Percentiles rank a stretch among this genome's conserved stretches.
phyloP scores from a whole-genome alignment of 2,113 vertebrate species.

The Mystacornis crossleyi region DNA sequence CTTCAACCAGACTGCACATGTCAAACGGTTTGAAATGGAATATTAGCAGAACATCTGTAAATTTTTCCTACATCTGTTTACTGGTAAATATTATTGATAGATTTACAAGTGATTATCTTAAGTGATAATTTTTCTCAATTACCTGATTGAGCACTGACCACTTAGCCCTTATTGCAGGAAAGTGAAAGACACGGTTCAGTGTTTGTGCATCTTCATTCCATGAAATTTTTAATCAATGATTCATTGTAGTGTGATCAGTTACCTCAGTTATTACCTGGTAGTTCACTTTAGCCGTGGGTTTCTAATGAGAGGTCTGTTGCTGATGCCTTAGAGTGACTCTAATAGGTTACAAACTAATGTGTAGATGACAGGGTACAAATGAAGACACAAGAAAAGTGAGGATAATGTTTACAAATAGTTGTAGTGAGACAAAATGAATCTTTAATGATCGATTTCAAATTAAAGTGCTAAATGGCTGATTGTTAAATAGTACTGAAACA shows the following conservation, averaged over 20 bases:
- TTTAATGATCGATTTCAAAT: conserved; percentile 51
- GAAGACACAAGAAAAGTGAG: conserved; percentile 15
- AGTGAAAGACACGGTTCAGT: neutral
- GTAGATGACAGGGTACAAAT: conserved; percentile 25
- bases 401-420: conserved; percentile 33
- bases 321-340: neutral
- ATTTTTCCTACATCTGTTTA: neutral
- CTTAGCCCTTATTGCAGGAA: neutral
- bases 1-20: neutral
- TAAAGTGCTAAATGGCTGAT: conserved; percentile 16
- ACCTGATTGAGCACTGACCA: neutral
- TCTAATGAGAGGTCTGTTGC: neutral
- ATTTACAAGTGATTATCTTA: neutral
- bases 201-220: neutral
- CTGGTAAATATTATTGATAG: neutral
- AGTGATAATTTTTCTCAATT: neutral
- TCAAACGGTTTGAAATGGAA: neutral
- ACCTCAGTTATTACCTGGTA: neutral
- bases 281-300: neutral
- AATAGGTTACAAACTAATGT: neutral
- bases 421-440: conserved; percentile 22
- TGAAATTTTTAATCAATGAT: conserved; percentile 11
- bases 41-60: neutral
- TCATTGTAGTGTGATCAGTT: neutral
- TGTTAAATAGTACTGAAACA: conserved; percentile 53